Base-by-base conservation (phyloP, 2,113 vertebrate species). In the Hyperoodon ampullatus region DNA sequence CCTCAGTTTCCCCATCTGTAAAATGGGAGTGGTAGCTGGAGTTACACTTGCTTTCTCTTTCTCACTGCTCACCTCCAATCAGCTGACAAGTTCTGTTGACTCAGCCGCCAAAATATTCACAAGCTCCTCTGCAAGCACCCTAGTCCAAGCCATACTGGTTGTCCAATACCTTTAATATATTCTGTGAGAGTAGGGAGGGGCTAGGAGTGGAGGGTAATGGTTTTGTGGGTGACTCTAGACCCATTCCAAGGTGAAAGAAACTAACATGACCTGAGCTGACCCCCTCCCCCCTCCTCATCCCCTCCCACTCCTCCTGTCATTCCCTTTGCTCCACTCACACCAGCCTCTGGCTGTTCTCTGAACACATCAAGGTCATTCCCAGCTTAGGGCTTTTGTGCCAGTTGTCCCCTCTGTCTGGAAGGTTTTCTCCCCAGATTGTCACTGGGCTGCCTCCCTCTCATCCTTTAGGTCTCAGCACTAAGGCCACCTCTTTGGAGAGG, bases 331-430 rank as follows among this genome's bases (percentile, higher is more conserved):
- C 50, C 47, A n/a, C 72, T 77, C 81, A 15, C 66, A 8, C 66
- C 0, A 11, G 39, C 74, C 88, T 86, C 58, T 42, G 53, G 95
- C 82, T 82, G 88, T 86, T 96, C 44, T 90, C 72, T 70, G 68
- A 78, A 75, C 80, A 77, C 50, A 77, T 83, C 77, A 92, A 88
- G 93, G 77, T 97, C 96, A 85, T 72, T 65, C 47, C 23, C 63
- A 24, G 93, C 65, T 91, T n/a, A 30, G 33, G 75, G 96, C 60
- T 58, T 90, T 50, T 39, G 47, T 2, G 44, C 92, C 80, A 55
- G 65, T 66, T 80, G 78, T 35, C 91, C 42, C 30, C 50, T 75
- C 87, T 75, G 5, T 80, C 88, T 80, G 60, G 78, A 90, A 83
- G 70, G 30, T 60, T 92, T 65, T 58, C 15, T 12, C 33, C 42